Conservation (phyloP, 1,140 invertebrate species). For the Drosophila pectinifera region DNA sequence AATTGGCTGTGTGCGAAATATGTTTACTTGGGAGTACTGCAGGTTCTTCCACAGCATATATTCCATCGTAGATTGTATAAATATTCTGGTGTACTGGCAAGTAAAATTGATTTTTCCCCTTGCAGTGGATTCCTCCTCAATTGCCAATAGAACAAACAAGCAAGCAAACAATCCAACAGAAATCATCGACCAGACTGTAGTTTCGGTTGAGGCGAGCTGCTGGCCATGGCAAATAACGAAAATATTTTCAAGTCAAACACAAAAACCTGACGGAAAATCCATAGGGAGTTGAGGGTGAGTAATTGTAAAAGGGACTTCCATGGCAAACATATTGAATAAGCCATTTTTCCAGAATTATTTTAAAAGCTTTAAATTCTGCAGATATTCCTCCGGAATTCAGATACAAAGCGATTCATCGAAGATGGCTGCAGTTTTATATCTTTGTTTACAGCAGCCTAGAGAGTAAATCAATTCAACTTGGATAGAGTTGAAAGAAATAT, state of each 20-base stretch:
- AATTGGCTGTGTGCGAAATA: slow-evolving; percentile 21
- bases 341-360: slow-evolving; percentile 19
- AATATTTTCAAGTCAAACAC: slow-evolving; percentile 38
- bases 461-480: slow-evolving; percentile 39
- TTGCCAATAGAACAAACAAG: slow-evolving; percentile 48
- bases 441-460: slow-evolving; percentile 29
- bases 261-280: slow-evolving; percentile 13
- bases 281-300: slow-evolving; percentile 6
- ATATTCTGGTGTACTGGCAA: slow-evolving; percentile 18
- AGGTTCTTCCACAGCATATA: slow-evolving; percentile 5
- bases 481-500: slow-evolving; percentile 70
- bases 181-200: slow-evolving; percentile 17
- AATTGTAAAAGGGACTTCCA: neutral
- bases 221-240: slow-evolving; percentile 33
- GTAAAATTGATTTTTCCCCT: slow-evolving; percentile 41
- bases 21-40: slow-evolving; percentile 31
- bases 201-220: slow-evolving; percentile 21
- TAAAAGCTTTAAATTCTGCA: slow-evolving; percentile 25
- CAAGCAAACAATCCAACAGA: slow-evolving; percentile 22
- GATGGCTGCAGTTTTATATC: slow-evolving; percentile 27
- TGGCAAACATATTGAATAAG: slow-evolving; percentile 15
- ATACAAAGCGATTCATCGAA: slow-evolving; percentile 20
- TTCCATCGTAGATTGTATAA: slow-evolving; percentile 15
- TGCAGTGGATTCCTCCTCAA: slow-evolving; percentile 19
- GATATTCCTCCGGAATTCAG: slow-evolving; percentile 19